Conservation (phyloP, 2,888 invertebrate genomes). For the Caenorhabditis japonica region DNA sequence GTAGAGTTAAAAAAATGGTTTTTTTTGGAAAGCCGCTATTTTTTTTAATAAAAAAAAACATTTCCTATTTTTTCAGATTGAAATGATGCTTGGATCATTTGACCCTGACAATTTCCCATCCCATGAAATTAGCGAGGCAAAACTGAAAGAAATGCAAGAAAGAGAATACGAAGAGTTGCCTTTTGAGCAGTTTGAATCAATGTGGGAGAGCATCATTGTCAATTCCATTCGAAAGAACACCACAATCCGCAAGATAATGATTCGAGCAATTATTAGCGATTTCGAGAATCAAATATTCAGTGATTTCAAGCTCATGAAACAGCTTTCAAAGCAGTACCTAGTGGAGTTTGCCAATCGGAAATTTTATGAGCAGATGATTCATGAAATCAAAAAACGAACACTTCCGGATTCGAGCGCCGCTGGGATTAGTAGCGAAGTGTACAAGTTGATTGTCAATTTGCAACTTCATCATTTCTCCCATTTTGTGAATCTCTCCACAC, state of each 20-base stretch:
- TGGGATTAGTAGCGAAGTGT: slow-evolving; percentile 10
- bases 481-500: slow-evolving; percentile 20
- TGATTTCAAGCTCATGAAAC: not conserved
- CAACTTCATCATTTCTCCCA: slow-evolving; percentile 10
- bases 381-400: not conserved
- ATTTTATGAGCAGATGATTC: not conserved
- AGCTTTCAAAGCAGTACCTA: slow-evolving; percentile 1
- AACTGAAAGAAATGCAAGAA: no score
- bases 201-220: slow-evolving; percentile 9
- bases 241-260: slow-evolving; percentile 1
- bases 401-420: not conserved
- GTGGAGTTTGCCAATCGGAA: not conserved
- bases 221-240: not conserved
- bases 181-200: slow-evolving; percentile 7
- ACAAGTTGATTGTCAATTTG: slow-evolving; percentile 12
- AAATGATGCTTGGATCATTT: not conserved
- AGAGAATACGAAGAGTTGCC: not conserved
- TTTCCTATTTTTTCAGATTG: not conserved
- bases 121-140: no score
- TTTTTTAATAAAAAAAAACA: not conserved
- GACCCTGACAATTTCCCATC: slow-evolving; percentile 9
- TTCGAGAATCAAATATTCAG: not conserved
- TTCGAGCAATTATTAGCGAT: not conserved
- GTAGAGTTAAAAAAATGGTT: no score
- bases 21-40: no score